Conservation (phyloP, 2,113 vertebrate species). For the Melanocharis versteri region DNA sequence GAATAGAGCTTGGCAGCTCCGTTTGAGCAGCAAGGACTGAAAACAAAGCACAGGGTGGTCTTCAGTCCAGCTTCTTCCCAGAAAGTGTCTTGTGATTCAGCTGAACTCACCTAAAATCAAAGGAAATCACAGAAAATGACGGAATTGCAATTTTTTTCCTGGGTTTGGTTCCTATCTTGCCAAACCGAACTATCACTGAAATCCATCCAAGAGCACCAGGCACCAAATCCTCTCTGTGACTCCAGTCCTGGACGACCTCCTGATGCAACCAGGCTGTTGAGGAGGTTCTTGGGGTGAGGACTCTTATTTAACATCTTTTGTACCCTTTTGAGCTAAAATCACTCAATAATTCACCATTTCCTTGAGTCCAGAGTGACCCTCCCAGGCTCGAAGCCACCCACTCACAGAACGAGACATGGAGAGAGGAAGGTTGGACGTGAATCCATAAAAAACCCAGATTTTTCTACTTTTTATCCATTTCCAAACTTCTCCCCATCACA, state of each 20-base stretch:
- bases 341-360: not conserved
- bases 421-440: not conserved
- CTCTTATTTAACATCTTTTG: not conserved
- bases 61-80: not conserved
- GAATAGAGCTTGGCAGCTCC: not conserved
- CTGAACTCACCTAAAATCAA: not conserved
- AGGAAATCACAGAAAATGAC: not conserved
- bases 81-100: not conserved
- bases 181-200: not conserved
- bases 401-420: not conserved
- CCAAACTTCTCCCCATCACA: not conserved
- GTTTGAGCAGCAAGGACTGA: not conserved
- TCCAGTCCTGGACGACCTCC: not conserved
- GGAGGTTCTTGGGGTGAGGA: not conserved
- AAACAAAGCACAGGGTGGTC: not conserved
- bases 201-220: not conserved
- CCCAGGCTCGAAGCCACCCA: not conserved
- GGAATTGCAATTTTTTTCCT: not conserved
- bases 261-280: accelerated
- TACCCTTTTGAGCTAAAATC: not conserved
- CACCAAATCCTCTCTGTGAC: not conserved
- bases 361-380: not conserved
- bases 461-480: not conserved
- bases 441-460: not conserved
- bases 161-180: not conserved